These are phyloP conservation scores for Proctacanthus coquilletti DNA, from an alignment of 1,140 invertebrate genomes.

Conservation along the genomic window DNA sequence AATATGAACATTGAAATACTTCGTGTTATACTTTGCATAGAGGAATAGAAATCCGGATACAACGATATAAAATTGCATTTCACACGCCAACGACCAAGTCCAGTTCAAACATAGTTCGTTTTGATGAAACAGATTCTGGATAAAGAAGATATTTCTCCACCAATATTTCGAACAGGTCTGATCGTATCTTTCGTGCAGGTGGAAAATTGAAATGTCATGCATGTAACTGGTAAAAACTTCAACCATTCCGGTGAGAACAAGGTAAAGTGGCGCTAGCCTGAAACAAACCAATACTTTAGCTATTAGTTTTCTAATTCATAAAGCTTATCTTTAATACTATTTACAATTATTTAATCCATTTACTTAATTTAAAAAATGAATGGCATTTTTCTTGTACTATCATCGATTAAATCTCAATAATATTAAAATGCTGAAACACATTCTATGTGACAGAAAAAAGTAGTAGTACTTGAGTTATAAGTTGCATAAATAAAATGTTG, in stretches of 20 bases:
- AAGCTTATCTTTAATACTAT: no score
- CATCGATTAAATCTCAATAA: no score
- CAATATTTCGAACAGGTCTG: conserved; percentile 37
- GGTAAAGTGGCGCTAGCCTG: conserved; percentile 37
- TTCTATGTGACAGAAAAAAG: no score
- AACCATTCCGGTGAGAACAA: conserved; percentile 34
- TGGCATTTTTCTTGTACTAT: no score
- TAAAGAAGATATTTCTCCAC: conserved; percentile 48
- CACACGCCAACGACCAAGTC: conserved; percentile 69
- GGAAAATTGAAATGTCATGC: conserved; percentile 32
- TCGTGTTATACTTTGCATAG: conserved; percentile 33
- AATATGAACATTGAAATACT: background rate
- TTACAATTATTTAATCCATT: no score
- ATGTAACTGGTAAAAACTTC: conserved; percentile 35
- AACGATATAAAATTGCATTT: conserved; percentile 63
- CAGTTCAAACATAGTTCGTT: conserved; percentile 52
- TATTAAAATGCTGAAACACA: no score
- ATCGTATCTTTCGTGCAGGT: conserved; percentile 32
- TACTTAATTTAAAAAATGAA: no score
- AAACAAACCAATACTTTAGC: conserved; percentile 10
- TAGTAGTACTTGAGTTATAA: no score
- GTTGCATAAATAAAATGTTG: no score
- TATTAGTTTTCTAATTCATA: no score
- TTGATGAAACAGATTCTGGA: conserved; percentile 40
- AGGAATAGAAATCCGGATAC: conserved; percentile 33